A percentile compares a stretch with the other conserved stretches of the same genome.
These are phyloP conservation scores for Tragopan temminckii DNA, from an alignment of 2,797 vertebrate species.

Conservation along the genomic window DNA sequence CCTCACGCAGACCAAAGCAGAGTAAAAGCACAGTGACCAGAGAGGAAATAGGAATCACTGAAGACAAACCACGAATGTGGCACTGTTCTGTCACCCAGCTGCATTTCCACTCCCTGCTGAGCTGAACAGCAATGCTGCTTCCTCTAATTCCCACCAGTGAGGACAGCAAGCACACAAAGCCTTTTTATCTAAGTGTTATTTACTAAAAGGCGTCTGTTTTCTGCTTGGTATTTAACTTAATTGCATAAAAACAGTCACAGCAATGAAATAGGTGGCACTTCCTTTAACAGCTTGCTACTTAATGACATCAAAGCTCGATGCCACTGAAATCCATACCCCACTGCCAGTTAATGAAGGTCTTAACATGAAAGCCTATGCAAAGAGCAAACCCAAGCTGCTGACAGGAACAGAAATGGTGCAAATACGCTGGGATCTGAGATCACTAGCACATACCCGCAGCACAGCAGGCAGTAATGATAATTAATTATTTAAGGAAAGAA, in stretches of 20 bases:
- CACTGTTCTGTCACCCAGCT: background rate
- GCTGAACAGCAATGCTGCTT: background rate
- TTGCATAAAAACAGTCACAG: constrained; percentile 37
- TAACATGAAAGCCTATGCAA: constrained; percentile 74
- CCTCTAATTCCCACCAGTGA: fast-evolving
- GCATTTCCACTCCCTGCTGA: background rate
- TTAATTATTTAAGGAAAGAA: constrained; percentile 84
- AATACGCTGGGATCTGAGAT: constrained; percentile 72
- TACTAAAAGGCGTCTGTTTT: background rate
- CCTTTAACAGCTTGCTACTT: constrained; percentile 62
- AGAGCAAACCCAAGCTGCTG: constrained; percentile 71
- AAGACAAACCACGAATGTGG: background rate
- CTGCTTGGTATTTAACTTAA: constrained; percentile 1
- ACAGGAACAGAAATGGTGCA: constrained; percentile 69
- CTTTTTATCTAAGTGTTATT: background rate
- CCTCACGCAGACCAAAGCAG: background rate
- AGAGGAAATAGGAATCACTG: background rate
- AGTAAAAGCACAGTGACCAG: background rate
- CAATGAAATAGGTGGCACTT: constrained; percentile 56
- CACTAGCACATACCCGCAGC: constrained; percentile 49
- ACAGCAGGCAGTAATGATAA: constrained; percentile 74
- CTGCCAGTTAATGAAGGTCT: constrained; percentile 75
- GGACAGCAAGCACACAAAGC: background rate
- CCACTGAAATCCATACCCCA: constrained; percentile 39
- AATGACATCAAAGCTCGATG: constrained; percentile 72